These are phyloP conservation scores for Callorhinus ursinus DNA, from an alignment of 2,113 vertebrate genomes.

Conservation along the genomic window DNA sequence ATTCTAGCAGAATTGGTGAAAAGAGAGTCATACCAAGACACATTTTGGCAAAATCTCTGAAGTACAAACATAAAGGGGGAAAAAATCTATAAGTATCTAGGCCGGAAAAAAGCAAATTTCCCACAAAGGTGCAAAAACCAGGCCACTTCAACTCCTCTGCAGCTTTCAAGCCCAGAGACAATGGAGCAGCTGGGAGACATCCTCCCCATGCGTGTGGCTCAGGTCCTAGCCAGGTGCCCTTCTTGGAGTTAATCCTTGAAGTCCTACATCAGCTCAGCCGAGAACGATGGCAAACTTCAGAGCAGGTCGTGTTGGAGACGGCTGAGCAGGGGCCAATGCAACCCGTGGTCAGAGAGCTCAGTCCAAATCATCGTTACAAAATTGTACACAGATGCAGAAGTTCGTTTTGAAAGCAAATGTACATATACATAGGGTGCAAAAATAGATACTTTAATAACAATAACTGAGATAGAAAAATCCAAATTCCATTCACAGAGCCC, in stretches of 20 bases:
- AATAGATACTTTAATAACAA: not conserved
- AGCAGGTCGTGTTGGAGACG: not conserved
- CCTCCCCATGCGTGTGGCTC: no score
- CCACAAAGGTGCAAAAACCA: conserved; percentile 18
- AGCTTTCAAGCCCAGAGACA: not conserved
- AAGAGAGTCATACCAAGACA: not conserved
- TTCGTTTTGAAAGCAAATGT: not conserved
- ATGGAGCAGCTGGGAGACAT: not conserved
- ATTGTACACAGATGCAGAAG: not conserved
- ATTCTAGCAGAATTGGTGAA: not conserved
- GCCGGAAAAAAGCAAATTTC: not conserved
- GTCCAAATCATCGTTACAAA: not conserved
- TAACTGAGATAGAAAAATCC: not conserved
- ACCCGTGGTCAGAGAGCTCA: not conserved
- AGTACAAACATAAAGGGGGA: not conserved
- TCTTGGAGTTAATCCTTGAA: not conserved
- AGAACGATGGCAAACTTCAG: not conserved
- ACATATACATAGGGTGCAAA: not conserved
- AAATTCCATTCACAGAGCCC: not conserved
- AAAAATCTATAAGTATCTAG: conserved; percentile 4
- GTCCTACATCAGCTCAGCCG: not conserved
- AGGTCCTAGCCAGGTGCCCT: not conserved
- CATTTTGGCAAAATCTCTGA: conserved; percentile 29
- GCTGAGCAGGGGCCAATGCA: not conserved
- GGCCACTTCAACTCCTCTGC: not conserved